Conservation (phyloP, 2,113 vertebrate genomes). For the Prunella fulvescens region DNA sequence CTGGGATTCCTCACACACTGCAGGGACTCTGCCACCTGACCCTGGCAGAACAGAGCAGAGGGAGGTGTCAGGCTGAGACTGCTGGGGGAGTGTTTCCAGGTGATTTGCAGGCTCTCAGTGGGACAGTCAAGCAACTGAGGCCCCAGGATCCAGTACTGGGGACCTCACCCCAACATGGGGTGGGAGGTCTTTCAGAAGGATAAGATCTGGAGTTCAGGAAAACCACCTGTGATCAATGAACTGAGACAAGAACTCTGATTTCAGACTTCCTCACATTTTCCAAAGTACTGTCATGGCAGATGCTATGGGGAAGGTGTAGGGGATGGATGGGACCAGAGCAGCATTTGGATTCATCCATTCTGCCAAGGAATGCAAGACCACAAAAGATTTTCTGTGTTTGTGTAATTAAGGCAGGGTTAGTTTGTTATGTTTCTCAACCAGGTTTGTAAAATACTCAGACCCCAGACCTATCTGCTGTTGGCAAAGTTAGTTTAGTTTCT, state of each 20-base stretch:
- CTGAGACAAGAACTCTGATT: not conserved
- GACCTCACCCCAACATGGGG: not conserved
- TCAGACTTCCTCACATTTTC: not conserved
- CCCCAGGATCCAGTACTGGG: not conserved
- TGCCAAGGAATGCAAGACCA: not conserved
- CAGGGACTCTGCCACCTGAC: accelerated
- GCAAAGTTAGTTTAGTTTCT: not conserved
- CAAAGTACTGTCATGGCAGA: not conserved
- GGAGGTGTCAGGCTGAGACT: not conserved
- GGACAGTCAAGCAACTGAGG: not conserved
- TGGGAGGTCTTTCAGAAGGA: not conserved
- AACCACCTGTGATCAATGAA: accelerated
- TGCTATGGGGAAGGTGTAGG: not conserved
- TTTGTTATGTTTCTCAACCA: not conserved
- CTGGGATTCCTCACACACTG: not conserved
- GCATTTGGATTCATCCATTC: not conserved
- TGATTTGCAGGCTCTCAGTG: not conserved
- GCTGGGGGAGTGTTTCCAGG: not conserved
- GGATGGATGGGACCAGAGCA: not conserved
- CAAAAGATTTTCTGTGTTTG: not conserved
- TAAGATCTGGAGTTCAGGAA: not conserved
- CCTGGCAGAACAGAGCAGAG: not conserved
- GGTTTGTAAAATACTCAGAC: not conserved
- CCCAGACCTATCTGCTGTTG: not conserved
- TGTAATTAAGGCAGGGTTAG: not conserved